Conservation (phyloP, 1,140 invertebrate genomes). For the Elysia chlorotica region DNA sequence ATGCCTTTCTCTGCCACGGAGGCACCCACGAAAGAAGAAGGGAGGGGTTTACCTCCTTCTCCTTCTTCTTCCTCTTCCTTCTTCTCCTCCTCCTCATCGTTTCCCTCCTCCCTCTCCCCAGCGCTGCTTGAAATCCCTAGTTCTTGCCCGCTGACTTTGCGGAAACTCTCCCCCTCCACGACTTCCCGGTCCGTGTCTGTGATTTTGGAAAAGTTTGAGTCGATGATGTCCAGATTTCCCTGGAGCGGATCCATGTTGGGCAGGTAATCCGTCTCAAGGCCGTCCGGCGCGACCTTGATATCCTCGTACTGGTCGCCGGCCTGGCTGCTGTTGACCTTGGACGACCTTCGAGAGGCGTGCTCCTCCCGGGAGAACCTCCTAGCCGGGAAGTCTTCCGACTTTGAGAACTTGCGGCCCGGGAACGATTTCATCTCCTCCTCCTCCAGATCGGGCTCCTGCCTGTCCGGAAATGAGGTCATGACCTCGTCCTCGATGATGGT, state of each 20-base stretch:
- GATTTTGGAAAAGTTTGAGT: constrained; percentile 22
- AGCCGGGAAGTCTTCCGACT: constrained; percentile 16
- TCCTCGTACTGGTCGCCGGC: neutral
- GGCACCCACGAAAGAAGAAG: too few species aligned
- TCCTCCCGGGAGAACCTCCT: constrained; percentile 17
- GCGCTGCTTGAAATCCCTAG: neutral
- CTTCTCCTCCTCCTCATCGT: neutral
- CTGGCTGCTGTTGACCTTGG: neutral
- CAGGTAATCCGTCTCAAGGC: constrained; percentile 54
- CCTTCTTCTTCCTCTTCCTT: constrained; percentile 27
- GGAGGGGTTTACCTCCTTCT: too few species aligned
- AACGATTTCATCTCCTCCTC: neutral
- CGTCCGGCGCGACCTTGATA: constrained; percentile 6
- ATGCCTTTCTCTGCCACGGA: too few species aligned
- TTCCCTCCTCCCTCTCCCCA: neutral
- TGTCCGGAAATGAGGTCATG: constrained; percentile 8
- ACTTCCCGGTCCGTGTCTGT: constrained; percentile 40
- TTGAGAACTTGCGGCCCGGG: constrained; percentile 16
- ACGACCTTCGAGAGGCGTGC: neutral
- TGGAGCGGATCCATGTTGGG: constrained; percentile 47
- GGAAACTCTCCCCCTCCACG: constrained; percentile 44
- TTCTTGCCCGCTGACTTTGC: constrained; percentile 40
- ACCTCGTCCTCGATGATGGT: constrained; percentile 13
- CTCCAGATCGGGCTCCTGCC: neutral
- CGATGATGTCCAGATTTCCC: constrained; percentile 45